These are phyloP conservation scores for Herminia tarsipennalis DNA, from an alignment of 2,888 invertebrate genomes.

Conservation along the genomic window DNA sequence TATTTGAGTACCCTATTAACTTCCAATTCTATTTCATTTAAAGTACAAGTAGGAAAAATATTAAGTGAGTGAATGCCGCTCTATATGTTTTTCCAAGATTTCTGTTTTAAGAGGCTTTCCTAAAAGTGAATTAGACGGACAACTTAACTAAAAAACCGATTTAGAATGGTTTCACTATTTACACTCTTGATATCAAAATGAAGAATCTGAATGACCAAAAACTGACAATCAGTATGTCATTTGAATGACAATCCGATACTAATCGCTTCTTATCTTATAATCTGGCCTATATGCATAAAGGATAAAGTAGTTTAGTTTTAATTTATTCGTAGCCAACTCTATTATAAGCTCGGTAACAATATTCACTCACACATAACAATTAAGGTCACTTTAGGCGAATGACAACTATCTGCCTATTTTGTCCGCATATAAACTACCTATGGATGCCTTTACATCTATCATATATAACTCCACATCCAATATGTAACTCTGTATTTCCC, in stretches of 20 bases:
- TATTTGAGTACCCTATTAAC: conserved; percentile 46
- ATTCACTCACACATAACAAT: conserved; percentile 66
- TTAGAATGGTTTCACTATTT: too few relatives aligned
- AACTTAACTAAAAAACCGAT: too few relatives aligned
- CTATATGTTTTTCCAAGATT: too few relatives aligned
- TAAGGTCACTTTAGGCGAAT: conserved; percentile 71
- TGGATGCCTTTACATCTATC: not conserved
- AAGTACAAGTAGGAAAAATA: conserved; percentile 9
- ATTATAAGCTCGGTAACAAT: conserved; percentile 54
- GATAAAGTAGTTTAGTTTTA: conserved; percentile 19
- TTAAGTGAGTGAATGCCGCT: too few relatives aligned
- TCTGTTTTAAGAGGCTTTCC: too few relatives aligned
- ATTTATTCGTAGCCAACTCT: conserved; percentile 29
- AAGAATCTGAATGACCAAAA: too few relatives aligned
- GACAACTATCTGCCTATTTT: conserved; percentile 51
- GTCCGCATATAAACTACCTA: conserved; percentile 20
- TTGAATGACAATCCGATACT: too few relatives aligned
- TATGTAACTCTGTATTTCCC: too few relatives aligned
- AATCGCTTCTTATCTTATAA: not conserved
- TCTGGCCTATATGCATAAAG: not conserved
- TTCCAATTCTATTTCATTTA: conserved; percentile 6
- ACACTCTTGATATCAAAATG: too few relatives aligned
- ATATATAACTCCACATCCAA: too few relatives aligned
- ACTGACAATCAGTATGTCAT: too few relatives aligned
- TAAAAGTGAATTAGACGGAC: too few relatives aligned